Conservation (phyloP, 1,140 invertebrate genomes). For the Plectrocnemia conspersa region DNA sequence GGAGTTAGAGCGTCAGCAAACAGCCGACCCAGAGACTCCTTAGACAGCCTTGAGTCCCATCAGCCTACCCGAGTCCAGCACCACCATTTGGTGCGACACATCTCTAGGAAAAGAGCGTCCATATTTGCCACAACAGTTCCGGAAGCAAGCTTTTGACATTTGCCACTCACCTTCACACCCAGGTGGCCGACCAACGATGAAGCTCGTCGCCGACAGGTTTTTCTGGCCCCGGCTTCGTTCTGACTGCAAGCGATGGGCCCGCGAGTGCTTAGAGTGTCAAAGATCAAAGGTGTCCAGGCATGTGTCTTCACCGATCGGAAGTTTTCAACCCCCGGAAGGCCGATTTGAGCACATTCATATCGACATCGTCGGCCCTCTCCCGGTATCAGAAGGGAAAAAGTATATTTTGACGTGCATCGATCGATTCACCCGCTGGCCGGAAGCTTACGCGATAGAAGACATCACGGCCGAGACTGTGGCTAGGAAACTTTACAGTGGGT, state of each 20-base stretch:
- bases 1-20: no score
- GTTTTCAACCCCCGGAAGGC: conserved; percentile 35
- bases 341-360: conserved; percentile 33
- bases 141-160: conserved; percentile 16
- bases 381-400: conserved; percentile 34
- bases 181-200: conserved; percentile 23
- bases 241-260: no score
- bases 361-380: conserved; percentile 41
- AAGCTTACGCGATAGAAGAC: conserved; percentile 27
- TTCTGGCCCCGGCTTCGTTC: conserved; percentile 35
- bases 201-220: conserved; percentile 33
- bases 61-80: conserved; percentile 8
- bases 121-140: conserved; percentile 8
- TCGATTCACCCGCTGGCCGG: conserved; percentile 45
- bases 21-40: no score
- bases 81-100: background rate
- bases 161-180: conserved; percentile 31
- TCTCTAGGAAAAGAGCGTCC: conserved; percentile 17
- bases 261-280: no score
- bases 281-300: conserved; percentile 24
- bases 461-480: background rate
- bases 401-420: conserved; percentile 46
- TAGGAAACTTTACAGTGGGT: background rate
- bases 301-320: conserved; percentile 22
- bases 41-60: no score